A percentile compares a stretch with the other conserved stretches of the same genome.
phyloP scores from a whole-genome alignment of 1,140 invertebrate species.

The Nixonia krombeini region DNA sequence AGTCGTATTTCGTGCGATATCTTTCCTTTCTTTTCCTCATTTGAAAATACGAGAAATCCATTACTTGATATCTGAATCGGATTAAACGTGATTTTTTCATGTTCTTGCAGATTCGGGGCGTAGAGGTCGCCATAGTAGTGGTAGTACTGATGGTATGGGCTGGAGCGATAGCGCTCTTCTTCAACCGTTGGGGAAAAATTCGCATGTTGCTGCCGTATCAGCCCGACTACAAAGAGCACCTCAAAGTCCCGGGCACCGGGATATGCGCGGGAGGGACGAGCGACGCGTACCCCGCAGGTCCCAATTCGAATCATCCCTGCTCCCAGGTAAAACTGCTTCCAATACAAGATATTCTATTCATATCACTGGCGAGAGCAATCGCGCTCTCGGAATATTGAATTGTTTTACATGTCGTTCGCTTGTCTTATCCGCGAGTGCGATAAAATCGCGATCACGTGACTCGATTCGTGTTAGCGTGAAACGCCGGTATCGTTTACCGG shows the following conservation, averaged over 20 bases:
- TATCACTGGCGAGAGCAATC: no score
- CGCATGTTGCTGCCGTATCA: constrained; percentile 93
- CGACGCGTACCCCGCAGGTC: constrained; percentile 64
- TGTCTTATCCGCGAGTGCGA: no score
- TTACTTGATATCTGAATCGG: no score
- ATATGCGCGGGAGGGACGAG: constrained; percentile 77
- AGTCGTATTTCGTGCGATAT: no score
- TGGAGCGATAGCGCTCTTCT: constrained; percentile 89
- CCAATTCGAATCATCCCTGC: constrained; percentile 72
- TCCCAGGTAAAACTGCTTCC: constrained; percentile 72
- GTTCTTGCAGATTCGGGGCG: constrained; percentile 82
- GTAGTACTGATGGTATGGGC: constrained; percentile 90
- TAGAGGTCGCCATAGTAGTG: constrained; percentile 90
- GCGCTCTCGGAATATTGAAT: no score
- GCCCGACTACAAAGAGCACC: constrained; percentile 89
- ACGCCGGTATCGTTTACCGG: no score
- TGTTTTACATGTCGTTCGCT: no score
- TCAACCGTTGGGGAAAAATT: constrained; percentile 94
- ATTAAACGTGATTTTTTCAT: constrained; percentile 6
- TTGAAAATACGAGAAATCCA: no score
- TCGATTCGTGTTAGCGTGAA: no score
- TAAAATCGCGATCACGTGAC: no score
- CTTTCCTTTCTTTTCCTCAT: no score
- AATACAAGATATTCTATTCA: constrained; percentile 11
- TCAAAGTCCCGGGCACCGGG: constrained; percentile 85